phyloP scores from a whole-genome alignment of 1,140 invertebrate genomes.

The Diorhabda carinulata region DNA sequence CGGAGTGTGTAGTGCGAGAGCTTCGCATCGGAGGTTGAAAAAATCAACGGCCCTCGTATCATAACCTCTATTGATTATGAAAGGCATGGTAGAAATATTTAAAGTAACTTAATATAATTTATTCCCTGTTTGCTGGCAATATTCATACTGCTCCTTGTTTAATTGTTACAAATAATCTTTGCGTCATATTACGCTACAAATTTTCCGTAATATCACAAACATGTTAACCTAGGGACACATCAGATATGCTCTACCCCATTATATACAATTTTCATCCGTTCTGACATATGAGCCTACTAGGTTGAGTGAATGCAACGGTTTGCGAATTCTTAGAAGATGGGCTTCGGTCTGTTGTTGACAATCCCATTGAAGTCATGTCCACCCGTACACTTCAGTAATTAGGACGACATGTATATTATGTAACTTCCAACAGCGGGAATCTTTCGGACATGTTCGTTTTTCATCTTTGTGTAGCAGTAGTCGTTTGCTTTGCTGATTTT shows the following conservation, averaged over 20 bases:
- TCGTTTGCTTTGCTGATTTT: not conserved
- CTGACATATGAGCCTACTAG: constrained; percentile 25
- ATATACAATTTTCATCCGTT: constrained; percentile 27
- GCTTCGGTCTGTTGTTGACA: constrained; percentile 27
- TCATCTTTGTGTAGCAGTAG: not conserved
- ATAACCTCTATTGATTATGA: too few species aligned
- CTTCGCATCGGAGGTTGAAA: too few species aligned
- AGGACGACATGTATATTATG: constrained; percentile 25
- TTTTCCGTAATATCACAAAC: too few species aligned
- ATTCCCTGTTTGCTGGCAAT: too few species aligned
- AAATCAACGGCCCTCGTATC: too few species aligned
- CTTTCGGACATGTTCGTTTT: not conserved
- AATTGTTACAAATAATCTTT: too few species aligned
- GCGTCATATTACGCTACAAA: too few species aligned
- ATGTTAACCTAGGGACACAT: not conserved
- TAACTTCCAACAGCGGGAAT: constrained; percentile 8
- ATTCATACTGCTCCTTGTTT: too few species aligned
- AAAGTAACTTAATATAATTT: too few species aligned
- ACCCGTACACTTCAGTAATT: constrained; percentile 31
- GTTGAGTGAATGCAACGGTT: constrained; percentile 36
- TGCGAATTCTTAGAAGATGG: constrained; percentile 35
- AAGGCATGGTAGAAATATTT: too few species aligned
- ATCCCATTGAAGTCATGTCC: constrained; percentile 33
- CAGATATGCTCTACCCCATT: constrained; percentile 22
- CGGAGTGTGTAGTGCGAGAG: too few species aligned